Evolutionary conservation across 2,888 invertebrate genomes (phyloP), one percentile per base, ranked within the genome.

Genomic region (Sepiola atlantica): DNA sequence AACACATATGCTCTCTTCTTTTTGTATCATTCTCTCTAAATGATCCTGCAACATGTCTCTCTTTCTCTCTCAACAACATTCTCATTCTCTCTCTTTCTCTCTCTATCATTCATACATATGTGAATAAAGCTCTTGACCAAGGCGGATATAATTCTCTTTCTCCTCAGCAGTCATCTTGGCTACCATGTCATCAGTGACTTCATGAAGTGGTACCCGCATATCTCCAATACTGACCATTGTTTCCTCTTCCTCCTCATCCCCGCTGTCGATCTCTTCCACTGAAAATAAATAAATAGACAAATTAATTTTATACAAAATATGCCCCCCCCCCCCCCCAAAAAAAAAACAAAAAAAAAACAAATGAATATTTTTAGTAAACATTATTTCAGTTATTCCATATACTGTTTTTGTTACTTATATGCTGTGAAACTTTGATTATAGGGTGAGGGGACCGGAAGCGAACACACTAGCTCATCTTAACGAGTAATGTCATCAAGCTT

Each of bases 81-180:
- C n/a, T n/a, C n/a, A n/a, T 14, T 28, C 77, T 77, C n/a, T 21
- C 55, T 55, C 45, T 55, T 20, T 24, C 54, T 55, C 18, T 20
- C 35, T 12, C 57, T 35, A 35, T 96, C 95, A 96, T 95, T 96
- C 96, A 94, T 96, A 97, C 96, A 97, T 97, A 94, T 99, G 98
- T 95, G 99, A 98, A 97, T 99, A 99, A 97, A 98, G 98, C 97
- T 99, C 99, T 97, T 99, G 99, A 97, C 99, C 99, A 92, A 98
- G 98, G 97, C 99, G 98, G 96, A 99, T 99, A 97, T 99, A 99
- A 90, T 98, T 98, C 97, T 99, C 99, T 97, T 99, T 99, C 97
- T 99, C 99, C 12, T 98, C 98, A 35, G 98, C 98, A 21, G 98
- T 98, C 99, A 99, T 99, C 97, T 98, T 98, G 0, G 98, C 98